Evolutionary conservation across 2,888 invertebrate species (phyloP), one percentile per base, ranked within the genome.

Genomic region (Sinotaia quadrata): DNA sequence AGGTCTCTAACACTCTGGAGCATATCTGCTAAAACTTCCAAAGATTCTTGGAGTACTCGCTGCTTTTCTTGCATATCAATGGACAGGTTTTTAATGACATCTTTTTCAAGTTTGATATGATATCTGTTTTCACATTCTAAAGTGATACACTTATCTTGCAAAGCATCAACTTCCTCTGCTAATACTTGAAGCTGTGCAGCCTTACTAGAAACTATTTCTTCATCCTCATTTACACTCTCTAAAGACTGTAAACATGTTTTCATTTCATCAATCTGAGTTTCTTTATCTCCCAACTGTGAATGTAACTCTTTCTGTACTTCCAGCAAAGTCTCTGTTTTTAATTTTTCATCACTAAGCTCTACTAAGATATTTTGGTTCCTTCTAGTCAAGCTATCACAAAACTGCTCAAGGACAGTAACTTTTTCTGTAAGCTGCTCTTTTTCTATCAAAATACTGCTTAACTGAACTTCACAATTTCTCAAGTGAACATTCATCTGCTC

Each of bases 121-220:
- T 56, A 34, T 27, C 47, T 65, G 65, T 34, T 44, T 21, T 37
- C 21, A 12, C 31, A 41, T 10, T 65, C 54, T 29, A 21, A 21
- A 24, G 44, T 44, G 29, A 24, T 24, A 18, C 18, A 65, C 34
- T 65, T 41, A 44, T 57, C 47, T 27, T 56, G 65, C 33, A 54
- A 41, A 44, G 24, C 33, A 33, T 65, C 65, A 56, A 44, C 41
- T 15, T 65, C 65, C 44, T 41, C 56, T 47, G 47, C 47, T 44
- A 54, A 5, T 33, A 65, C 33, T 56, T 41, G 36, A 10, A 54
- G 27, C 21, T 65, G 44, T 12, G 54, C 41, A 12, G 54, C n/a
- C n/a, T n/a, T n/a, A n/a, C n/a, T n/a, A n/a, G n/a, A n/a, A n/a
- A n/a, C n/a, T n/a, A n/a, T n/a, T n/a, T n/a, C n/a, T n/a, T n/a